phyloP scores from a whole-genome alignment of 2,113 vertebrate species.

The Hippocampus mohnikei region DNA sequence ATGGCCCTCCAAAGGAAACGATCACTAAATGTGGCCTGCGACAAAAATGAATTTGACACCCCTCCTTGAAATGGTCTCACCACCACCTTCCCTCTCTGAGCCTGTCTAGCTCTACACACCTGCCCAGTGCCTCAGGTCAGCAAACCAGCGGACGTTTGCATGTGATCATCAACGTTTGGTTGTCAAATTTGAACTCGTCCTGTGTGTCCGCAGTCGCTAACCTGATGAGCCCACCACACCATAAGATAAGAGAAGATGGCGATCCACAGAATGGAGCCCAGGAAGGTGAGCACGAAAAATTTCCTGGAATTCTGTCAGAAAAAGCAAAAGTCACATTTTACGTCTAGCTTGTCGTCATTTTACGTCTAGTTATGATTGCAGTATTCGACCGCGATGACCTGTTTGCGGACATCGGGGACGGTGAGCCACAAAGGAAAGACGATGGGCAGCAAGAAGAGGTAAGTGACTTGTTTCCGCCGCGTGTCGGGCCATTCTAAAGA shows the following conservation, averaged over 20 bases:
- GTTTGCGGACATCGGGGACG: slow-evolving; percentile 86
- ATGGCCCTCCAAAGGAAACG: too few relatives aligned
- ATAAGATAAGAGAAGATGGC: slow-evolving; percentile 92
- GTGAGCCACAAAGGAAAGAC: slow-evolving; percentile 95
- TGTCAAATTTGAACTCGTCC: too few relatives aligned
- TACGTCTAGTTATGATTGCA: neutral
- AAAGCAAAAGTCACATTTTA: slow-evolving; percentile 38
- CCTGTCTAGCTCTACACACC: too few relatives aligned
- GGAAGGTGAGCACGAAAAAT: slow-evolving; percentile 84
- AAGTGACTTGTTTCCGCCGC: slow-evolving; percentile 82
- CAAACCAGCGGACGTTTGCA: too few relatives aligned
- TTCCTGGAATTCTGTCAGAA: slow-evolving; percentile 79
- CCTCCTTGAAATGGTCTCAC: too few relatives aligned
- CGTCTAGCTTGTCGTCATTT: neutral
- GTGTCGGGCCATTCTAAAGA: slow-evolving; percentile 89
- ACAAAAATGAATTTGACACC: too few relatives aligned
- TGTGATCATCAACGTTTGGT: too few relatives aligned
- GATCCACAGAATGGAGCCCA: slow-evolving; percentile 93
- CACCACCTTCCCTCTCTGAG: too few relatives aligned
- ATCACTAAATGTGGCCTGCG: too few relatives aligned
- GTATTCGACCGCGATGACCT: slow-evolving; percentile 63
- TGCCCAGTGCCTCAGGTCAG: too few relatives aligned
- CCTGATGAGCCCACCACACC: slow-evolving; percentile 99
- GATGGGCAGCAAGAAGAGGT: slow-evolving; percentile 88
- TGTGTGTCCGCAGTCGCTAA: slow-evolving; percentile 76